phyloP scores from a whole-genome alignment of 2,113 vertebrate species.

The Colistium nudipinnis region DNA sequence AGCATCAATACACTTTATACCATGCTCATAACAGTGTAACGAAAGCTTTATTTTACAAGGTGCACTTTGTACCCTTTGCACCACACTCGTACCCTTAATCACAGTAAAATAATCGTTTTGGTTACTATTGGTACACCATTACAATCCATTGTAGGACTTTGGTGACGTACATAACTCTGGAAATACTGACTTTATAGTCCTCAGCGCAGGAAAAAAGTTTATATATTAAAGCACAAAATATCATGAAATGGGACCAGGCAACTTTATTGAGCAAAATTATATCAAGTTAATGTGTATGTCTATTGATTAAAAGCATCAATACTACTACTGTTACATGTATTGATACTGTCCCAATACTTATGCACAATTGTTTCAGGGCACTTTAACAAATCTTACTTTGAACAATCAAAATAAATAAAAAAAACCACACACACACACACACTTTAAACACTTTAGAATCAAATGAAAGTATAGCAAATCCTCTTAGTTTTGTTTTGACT shows the following conservation, averaged over 20 bases:
- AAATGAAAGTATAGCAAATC: conserved; percentile 54
- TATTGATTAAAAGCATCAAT: conserved; percentile 59
- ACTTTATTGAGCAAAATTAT: conserved; percentile 47
- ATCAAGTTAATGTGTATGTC: conserved; percentile 40
- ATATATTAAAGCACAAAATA: conserved; percentile 68
- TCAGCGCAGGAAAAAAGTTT: conserved; percentile 35
- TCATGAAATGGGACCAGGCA: conserved; percentile 44
- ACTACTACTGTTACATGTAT: conserved; percentile 57
- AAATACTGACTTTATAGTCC: conserved; percentile 17
- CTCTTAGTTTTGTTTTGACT: conserved; percentile 64
- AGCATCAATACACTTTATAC: conserved; percentile 66
- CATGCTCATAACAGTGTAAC: conserved; percentile 70
- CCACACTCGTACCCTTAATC: conserved; percentile 25
- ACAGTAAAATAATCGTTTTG: conserved; percentile 25
- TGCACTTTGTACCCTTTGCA: conserved; percentile 51
- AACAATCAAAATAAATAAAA: conserved; percentile 47
- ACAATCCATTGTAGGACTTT: conserved; percentile 18
- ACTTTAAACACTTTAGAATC: conserved; percentile 57
- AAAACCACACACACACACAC: conserved; percentile 13
- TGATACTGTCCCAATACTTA: conserved; percentile 67
- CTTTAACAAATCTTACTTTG: conserved; percentile 69
- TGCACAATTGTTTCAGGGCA: conserved; percentile 77
- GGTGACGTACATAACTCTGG: conserved; percentile 11
- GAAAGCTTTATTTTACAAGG: conserved; percentile 61
- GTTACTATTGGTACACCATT: conserved; percentile 25